phyloP scores from a whole-genome alignment of 2,113 vertebrate species.

The Poecilia latipinna region DNA sequence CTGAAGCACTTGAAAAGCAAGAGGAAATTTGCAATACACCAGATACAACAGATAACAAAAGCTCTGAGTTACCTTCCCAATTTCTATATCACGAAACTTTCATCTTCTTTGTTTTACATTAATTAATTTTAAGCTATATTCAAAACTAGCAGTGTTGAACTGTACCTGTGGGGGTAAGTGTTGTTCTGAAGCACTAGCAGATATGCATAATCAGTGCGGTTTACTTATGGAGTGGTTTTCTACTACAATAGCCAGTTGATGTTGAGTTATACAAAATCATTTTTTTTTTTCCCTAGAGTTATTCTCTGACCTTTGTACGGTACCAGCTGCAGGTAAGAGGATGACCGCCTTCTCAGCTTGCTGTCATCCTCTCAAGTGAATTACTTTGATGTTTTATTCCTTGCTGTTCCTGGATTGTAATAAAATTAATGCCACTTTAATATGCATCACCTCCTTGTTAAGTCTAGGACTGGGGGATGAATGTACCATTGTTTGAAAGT shows the following conservation, averaged over 20 bases:
- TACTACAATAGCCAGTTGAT: conserved; percentile 54
- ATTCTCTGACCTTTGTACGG: conserved; percentile 43
- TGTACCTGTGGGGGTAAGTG: conserved; percentile 23
- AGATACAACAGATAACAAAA: neutral
- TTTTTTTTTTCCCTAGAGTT: conserved; percentile 46
- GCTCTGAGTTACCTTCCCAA: neutral
- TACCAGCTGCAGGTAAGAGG: conserved; percentile 59
- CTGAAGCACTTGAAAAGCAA: conserved; percentile 27
- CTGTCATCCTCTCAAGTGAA: conserved; percentile 59
- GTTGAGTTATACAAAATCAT: conserved; percentile 27
- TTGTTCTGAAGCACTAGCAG: conserved; percentile 61
- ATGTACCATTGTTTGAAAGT: conserved; percentile 65
- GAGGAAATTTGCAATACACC: conserved; percentile 8
- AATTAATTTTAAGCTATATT: conserved; percentile 27
- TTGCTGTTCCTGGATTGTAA: conserved; percentile 52
- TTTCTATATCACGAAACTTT: neutral
- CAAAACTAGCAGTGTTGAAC: conserved; percentile 21
- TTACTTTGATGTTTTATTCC: conserved; percentile 58
- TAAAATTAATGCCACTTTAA: conserved; percentile 76
- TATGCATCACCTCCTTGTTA: conserved; percentile 67
- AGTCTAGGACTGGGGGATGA: conserved; percentile 48
- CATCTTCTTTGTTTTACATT: neutral
- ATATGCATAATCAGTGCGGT: conserved; percentile 54
- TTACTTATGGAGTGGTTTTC: conserved; percentile 50
- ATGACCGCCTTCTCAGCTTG: conserved; percentile 40